Conservation (phyloP, 2,113 vertebrate species). For the Dermatemys mawii region DNA sequence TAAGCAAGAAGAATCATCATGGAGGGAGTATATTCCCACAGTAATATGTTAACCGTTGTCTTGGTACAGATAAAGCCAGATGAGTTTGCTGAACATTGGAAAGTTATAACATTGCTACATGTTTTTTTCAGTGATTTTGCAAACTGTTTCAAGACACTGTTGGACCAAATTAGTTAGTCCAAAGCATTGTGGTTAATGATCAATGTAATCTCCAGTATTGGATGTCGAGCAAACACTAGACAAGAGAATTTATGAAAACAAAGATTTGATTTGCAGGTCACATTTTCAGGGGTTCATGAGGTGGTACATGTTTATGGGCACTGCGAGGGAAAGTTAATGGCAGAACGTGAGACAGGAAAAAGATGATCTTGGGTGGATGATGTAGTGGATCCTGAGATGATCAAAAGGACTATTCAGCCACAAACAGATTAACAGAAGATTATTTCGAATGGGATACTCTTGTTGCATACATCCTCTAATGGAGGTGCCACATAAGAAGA, state of each 20-base stretch:
- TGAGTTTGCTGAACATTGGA: neutral
- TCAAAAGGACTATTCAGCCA: neutral
- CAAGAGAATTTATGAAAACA: neutral
- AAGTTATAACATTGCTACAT: neutral
- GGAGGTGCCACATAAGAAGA: neutral
- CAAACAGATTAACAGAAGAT: neutral
- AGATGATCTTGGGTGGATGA: neutral
- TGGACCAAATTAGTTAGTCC: neutral
- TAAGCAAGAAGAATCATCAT: rapidly evolving
- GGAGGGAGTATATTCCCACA: neutral
- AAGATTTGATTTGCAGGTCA: neutral
- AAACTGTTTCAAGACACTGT: neutral
- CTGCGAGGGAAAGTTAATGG: neutral
- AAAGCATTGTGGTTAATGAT: neutral
- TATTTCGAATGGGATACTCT: neutral
- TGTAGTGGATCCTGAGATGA: neutral
- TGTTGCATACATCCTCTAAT: neutral
- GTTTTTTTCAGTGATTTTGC: neutral
- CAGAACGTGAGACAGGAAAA: neutral
- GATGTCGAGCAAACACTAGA: neutral
- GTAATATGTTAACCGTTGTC: rapidly evolving
- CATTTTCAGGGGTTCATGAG: neutral
- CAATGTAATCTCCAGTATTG: neutral
- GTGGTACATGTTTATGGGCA: neutral
- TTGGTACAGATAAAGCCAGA: neutral